Percentiles rank a stretch among this genome's conserved stretches.
Evolutionary conservation across 1,140 invertebrate species (phyloP).

Genomic region (Diachasmimorpha longicaudata): DNA sequence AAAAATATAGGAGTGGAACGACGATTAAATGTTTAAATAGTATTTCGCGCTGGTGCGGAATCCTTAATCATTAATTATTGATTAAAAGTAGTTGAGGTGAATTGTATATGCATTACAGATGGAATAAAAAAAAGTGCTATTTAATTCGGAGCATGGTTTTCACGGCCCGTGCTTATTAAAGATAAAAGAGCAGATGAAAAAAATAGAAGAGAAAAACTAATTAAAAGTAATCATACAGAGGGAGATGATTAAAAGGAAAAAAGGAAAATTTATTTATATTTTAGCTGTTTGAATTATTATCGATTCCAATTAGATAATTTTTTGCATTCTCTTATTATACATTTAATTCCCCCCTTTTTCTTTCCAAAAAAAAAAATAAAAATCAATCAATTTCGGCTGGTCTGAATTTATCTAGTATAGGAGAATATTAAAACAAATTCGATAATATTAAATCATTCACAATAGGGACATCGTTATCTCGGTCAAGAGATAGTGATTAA

Average conservation of each 20-base stretch:
- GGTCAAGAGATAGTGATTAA: background rate
- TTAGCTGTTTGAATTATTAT: constrained; percentile 48
- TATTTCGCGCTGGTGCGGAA: constrained; percentile 60
- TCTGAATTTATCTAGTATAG: constrained; percentile 60
- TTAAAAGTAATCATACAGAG: constrained; percentile 3
- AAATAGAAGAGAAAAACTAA: background rate
- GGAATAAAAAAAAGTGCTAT: constrained; percentile 40
- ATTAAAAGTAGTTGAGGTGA: constrained; percentile 13
- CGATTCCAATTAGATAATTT: constrained; percentile 44
- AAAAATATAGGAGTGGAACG: constrained; percentile 25
- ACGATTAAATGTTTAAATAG: constrained; percentile 22
- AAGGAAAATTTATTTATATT: constrained; percentile 55
- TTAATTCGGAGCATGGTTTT: constrained; percentile 36
- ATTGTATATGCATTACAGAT: constrained; percentile 26
- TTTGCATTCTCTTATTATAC: constrained; percentile 31
- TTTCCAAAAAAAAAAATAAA: constrained; percentile 37
- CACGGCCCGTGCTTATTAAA: constrained; percentile 5
- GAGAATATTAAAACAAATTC: constrained; percentile 11
- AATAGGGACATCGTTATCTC: constrained; percentile 23
- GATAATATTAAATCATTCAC: constrained; percentile 42
- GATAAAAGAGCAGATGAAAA: constrained; percentile 2
- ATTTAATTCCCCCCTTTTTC: constrained; percentile 41
- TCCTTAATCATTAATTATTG: constrained; percentile 29
- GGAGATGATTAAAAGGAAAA: background rate
- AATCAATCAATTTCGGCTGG: constrained; percentile 59